Evolutionary conservation across 1,140 invertebrate species (phyloP), one percentile per base, ranked within the genome.

Genomic region (Apis cerana): DNA sequence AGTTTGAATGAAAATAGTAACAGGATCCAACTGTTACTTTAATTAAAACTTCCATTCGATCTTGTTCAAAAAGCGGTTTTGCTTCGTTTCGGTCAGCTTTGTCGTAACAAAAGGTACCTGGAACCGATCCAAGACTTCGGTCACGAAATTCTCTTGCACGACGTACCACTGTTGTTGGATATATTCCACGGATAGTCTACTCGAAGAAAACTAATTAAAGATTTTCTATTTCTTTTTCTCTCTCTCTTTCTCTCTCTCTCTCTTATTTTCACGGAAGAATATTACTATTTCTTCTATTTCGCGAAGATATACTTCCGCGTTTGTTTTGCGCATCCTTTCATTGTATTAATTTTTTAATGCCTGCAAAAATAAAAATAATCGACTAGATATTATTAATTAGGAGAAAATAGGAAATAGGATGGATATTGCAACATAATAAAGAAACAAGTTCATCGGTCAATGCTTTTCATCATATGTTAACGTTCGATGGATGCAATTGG

Each of bases 41-140:
- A 21, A 75, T 64, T 33, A 52, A 64, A 75, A 52, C 21, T 64
- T 64, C 15, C 59, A 23, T 62, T 64, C 19, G 33, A 75, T 52
- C 13, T 23, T 19, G 15, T 62, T 12, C 12, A 27, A 43, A 48
- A 17, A 43, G 5, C 0, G 7, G 33, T 27, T 54, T 64, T 75
- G 43, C 59, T 62, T 4, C 48, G 74, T 64, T 64, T 64, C n/a
- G 17, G 33, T 64, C 19, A 3, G 27, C 19, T 59, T 23, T 12
- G 13, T 52, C 43, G 59, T 50, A 75, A 64, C 23, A 75, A 50
- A 48, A 50, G 43, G 59, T 13, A 27, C 11, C 48, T 75, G 74
- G 74, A 75, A 75, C 74, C 10, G 59, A 64, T 75, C 61, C 74
- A 75, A 64, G 59, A 75, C 59, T 54, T 27, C 59, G 59, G 74